Evolutionary conservation across 2,888 invertebrate genomes (phyloP).

Genomic region (Agrochola macilenta): DNA sequence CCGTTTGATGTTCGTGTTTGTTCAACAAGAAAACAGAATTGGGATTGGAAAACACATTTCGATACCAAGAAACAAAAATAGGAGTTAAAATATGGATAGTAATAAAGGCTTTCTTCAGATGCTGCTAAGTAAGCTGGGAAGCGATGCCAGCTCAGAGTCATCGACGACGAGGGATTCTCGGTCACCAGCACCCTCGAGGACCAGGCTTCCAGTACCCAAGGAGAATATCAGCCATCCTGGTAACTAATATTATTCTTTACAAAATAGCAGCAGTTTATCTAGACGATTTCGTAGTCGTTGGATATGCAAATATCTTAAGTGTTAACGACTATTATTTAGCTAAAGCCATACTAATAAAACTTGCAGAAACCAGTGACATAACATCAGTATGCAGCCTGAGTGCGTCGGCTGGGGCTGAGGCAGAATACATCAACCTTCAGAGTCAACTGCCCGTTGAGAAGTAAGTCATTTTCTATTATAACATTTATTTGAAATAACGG

Average conservation of each 20-base stretch:
- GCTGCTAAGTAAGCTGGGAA: slow-evolving; percentile 92
- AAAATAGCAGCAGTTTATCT: neutral
- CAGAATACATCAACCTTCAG: slow-evolving; percentile 84
- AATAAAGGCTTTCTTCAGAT: slow-evolving; percentile 84
- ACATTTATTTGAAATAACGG: no score
- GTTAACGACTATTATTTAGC: neutral
- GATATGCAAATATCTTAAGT: neutral
- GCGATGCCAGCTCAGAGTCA: slow-evolving; percentile 89
- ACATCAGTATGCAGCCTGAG: slow-evolving; percentile 94
- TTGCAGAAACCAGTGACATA: slow-evolving; percentile 92
- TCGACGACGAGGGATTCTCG: slow-evolving; percentile 81
- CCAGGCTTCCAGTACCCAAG: slow-evolving; percentile 87
- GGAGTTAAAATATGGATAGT: neutral
- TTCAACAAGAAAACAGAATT: neutral
- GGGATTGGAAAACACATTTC: neutral
- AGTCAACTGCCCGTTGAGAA: slow-evolving; percentile 77
- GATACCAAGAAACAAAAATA: neutral
- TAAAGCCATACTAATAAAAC: neutral
- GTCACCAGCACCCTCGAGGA: slow-evolving; percentile 81
- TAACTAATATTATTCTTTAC: slow-evolving; percentile 57
- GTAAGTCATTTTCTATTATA: slow-evolving; percentile 65
- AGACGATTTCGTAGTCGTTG: neutral
- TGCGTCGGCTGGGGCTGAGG: slow-evolving; percentile 91
- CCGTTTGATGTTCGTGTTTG: neutral
- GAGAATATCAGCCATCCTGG: slow-evolving; percentile 91